Evolutionary conservation across 92 coral and sea anemone species (phyloP).

Genomic region (Metridium senile): DNA sequence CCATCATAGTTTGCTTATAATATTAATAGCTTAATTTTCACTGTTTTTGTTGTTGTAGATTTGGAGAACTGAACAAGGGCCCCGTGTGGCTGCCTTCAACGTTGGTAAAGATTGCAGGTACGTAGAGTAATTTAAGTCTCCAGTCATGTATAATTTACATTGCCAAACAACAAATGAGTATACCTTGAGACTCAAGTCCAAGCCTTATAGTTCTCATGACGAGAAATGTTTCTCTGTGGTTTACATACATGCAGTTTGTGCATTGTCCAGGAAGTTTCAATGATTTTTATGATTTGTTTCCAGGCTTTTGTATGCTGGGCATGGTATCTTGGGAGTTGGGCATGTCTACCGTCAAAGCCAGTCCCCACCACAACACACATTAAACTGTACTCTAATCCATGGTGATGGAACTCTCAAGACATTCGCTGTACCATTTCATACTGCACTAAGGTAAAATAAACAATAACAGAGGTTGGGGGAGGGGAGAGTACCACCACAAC

Average conservation of each 20-base stretch:
- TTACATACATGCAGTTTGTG: too few species aligned
- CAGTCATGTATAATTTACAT: background rate
- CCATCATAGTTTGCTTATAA: too few species aligned
- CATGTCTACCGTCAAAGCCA: slow-evolving; percentile 93
- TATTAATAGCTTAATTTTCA: too few species aligned
- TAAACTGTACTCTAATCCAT: slow-evolving; percentile 87
- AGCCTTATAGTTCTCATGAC: too few species aligned
- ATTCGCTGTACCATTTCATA: slow-evolving; percentile 94
- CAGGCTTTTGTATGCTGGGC: slow-evolving; percentile 94
- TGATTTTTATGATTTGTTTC: background rate
- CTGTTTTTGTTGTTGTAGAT: slow-evolving; percentile 54
- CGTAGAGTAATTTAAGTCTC: background rate
- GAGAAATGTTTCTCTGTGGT: too few species aligned
- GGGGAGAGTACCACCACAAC: slow-evolving; percentile 40
- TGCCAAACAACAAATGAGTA: too few species aligned
- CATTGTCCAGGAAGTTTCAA: too few species aligned
- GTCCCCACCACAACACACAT: slow-evolving; percentile 88
- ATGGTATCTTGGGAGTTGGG: slow-evolving; percentile 92
- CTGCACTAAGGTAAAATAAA: slow-evolving; percentile 76
- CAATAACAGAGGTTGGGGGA: background rate
- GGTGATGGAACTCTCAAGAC: slow-evolving; percentile 88
- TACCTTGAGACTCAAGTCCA: too few species aligned
- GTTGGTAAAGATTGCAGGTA: slow-evolving; percentile 97
- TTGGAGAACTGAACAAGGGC: slow-evolving; percentile 98
- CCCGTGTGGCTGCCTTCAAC: slow-evolving; percentile 98